phyloP scores from a whole-genome alignment of 2,113 vertebrate genomes.

The Choloepus hoffmanni region DNA sequence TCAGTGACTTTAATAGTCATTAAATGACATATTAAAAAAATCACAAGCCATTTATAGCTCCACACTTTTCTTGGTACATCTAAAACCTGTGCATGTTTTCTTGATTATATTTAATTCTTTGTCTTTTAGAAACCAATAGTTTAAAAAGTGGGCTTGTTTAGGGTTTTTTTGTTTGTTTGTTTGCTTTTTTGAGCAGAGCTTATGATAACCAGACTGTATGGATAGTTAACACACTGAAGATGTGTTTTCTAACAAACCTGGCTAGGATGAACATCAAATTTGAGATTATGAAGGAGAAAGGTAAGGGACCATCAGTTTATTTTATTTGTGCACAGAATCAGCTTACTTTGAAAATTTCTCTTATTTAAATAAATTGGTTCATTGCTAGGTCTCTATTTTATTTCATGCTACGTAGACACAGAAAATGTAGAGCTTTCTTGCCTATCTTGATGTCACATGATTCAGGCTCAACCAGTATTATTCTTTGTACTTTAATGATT shows the following conservation, averaged over 20 bases:
- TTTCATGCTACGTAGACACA: background rate
- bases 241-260: background rate
- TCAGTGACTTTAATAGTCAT: background rate
- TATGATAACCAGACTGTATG: background rate
- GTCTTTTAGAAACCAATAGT: conserved; percentile 17
- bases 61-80: background rate
- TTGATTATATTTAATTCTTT: conserved; percentile 24
- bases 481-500: background rate
- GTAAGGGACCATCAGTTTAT: background rate
- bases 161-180: no score
- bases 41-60: background rate
- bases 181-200: background rate
- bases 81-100: background rate
- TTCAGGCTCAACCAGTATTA: background rate
- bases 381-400: background rate
- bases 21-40: background rate
- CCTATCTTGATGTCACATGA: background rate
- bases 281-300: background rate
- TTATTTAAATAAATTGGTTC: background rate
- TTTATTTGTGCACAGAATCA: background rate
- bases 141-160: background rate
- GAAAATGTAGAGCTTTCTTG: background rate
- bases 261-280: background rate
- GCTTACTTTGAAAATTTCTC: background rate
- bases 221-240: background rate